Percentiles rank a stretch among this genome's conserved stretches.
Conservation (phyloP, 2,888 invertebrate genomes). For the Tetheella fluctuosa region DNA sequence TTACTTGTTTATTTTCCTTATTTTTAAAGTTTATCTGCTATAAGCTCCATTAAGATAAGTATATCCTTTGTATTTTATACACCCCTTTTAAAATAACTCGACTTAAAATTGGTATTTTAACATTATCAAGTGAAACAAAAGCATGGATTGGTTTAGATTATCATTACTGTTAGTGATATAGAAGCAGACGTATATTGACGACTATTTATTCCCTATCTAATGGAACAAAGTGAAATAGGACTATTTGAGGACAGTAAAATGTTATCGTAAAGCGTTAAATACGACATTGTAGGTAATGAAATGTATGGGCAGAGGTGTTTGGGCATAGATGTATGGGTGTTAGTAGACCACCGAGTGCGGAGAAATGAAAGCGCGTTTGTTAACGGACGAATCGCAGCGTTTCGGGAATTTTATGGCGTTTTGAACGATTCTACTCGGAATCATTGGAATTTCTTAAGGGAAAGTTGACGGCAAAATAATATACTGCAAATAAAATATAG, state of each 20-base stretch:
- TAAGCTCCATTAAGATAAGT: background rate
- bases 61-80: background rate
- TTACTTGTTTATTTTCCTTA: background rate
- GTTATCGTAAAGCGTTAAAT: constrained; percentile 56
- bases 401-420: constrained; percentile 59
- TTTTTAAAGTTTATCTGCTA: background rate
- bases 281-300: constrained; percentile 60
- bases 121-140: background rate
- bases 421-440: constrained; percentile 48
- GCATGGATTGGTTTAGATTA: background rate
- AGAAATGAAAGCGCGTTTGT: constrained; percentile 15
- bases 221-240: constrained; percentile 57
- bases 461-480: constrained; percentile 21
- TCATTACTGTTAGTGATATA: constrained; percentile 11
- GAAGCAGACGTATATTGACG: constrained; percentile 35
- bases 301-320: constrained; percentile 29
- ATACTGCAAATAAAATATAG: constrained; percentile 22
- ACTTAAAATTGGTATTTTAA: background rate
- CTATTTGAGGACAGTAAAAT: constrained; percentile 59
- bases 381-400: constrained; percentile 40
- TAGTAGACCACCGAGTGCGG: constrained; percentile 66
- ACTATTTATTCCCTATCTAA: constrained; percentile 55
- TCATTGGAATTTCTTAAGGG: constrained; percentile 55
- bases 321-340: constrained; percentile 31
- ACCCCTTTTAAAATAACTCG: background rate